Conservation (phyloP, 2,113 vertebrate genomes). For the Chaetodon trifascialis region DNA sequence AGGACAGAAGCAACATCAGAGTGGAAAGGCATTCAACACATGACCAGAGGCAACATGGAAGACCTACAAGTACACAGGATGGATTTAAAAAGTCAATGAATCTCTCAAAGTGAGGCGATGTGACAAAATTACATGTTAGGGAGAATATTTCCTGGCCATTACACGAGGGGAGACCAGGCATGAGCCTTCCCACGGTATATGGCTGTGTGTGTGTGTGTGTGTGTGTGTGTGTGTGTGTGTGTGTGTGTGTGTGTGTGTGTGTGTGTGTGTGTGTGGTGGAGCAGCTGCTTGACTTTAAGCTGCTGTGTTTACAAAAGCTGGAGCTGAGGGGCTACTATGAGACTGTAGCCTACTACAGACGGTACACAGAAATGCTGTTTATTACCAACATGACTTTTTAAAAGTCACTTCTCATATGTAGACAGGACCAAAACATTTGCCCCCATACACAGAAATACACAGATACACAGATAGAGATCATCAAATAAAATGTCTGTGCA, state of each 20-base stretch:
- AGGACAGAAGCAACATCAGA: not conserved
- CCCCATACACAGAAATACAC: not conserved
- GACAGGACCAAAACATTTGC: not conserved
- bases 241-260: slow-evolving; percentile 22
- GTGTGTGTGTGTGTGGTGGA: slow-evolving; percentile 1
- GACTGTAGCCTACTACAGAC: slow-evolving; percentile 1
- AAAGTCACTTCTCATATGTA: not conserved
- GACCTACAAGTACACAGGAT: not conserved
- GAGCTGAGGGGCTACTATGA: not conserved
- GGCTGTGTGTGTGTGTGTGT: slow-evolving; percentile 20
- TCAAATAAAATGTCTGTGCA: slow-evolving; percentile 23
- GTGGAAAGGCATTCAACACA: not conserved
- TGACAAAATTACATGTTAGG: not conserved
- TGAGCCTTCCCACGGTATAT: slow-evolving; percentile 56
- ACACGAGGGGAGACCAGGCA: not conserved
- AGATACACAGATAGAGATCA: slow-evolving; percentile 53
- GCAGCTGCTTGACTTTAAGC: slow-evolving; percentile 57
- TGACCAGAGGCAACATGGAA: not conserved
- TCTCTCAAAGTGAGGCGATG: not conserved
- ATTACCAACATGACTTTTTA: not conserved
- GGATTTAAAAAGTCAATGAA: not conserved
- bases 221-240: slow-evolving; percentile 6
- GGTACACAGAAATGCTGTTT: not conserved
- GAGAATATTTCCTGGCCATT: slow-evolving; percentile 23
- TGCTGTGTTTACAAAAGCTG: slow-evolving; percentile 46